These are phyloP conservation scores for Polyommatus iphigenia DNA, from an alignment of 2,888 invertebrate species.

Conservation along the genomic window DNA sequence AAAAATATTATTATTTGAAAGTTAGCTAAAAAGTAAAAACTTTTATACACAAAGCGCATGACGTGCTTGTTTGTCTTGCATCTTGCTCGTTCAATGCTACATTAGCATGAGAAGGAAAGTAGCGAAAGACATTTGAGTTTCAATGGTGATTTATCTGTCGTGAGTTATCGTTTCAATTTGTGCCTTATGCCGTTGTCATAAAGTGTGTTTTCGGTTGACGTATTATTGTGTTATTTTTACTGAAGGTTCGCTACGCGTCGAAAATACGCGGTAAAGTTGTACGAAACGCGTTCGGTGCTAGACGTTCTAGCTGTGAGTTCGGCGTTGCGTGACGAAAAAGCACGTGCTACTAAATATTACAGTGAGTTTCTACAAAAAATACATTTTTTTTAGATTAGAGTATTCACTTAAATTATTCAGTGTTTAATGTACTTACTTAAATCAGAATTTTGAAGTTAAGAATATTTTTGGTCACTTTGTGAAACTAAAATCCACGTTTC, in stretches of 20 bases:
- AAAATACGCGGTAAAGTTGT: conserved; percentile 48
- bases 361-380: conserved; percentile 38
- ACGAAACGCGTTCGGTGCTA: conserved; percentile 42
- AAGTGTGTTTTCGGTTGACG: conserved; percentile 49
- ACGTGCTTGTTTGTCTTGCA: conserved; percentile 49
- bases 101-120: conserved; percentile 49
- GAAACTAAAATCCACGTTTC: too few relatives aligned
- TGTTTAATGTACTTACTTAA: not conserved
- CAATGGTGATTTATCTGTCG: conserved; percentile 50
- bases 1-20: too few relatives aligned
- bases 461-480: too few relatives aligned
- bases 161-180: conserved; percentile 5
- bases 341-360: conserved; percentile 39
- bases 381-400: not conserved
- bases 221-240: not conserved
- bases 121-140: conserved; percentile 52
- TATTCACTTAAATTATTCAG: not conserved
- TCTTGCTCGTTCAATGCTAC: conserved; percentile 49
- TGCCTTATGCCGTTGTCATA: conserved; percentile 31
- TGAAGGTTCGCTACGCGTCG: conserved; percentile 47
- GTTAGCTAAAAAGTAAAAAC: not conserved
- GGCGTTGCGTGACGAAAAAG: conserved; percentile 34
- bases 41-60: conserved; percentile 59
- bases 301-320: conserved; percentile 32
- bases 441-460: not conserved